Conservation (phyloP, 1,140 invertebrate genomes). For the Anthonomus grandis region DNA sequence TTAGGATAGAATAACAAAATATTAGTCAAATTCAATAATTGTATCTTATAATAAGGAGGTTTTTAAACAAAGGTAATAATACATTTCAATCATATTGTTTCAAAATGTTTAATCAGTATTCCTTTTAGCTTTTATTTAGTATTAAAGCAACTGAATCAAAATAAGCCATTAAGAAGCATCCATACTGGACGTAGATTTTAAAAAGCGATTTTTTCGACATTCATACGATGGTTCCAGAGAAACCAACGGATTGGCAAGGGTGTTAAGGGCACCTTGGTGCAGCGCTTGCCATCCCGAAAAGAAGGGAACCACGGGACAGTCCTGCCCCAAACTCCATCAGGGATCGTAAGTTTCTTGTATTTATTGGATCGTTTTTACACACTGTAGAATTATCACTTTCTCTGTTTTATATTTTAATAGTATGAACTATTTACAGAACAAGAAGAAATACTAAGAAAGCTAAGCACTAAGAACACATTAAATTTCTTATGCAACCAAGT, state of each 20-base stretch:
- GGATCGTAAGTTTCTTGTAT: conserved; percentile 39
- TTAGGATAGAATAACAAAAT: conserved; percentile 12
- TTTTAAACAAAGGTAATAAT: background rate
- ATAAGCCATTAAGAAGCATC: background rate
- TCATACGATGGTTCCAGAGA: conserved; percentile 14
- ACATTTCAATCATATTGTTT: background rate
- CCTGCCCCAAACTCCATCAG: conserved; percentile 47
- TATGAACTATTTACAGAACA: too few species aligned
- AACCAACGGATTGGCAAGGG: conserved; percentile 10
- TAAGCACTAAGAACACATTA: background rate
- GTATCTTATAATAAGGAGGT: background rate
- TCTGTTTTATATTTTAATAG: background rate
- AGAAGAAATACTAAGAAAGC: too few species aligned
- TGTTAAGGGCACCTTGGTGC: conserved; percentile 36
- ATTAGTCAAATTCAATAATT: conserved; percentile 3
- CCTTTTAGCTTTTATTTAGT: background rate
- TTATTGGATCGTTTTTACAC: background rate
- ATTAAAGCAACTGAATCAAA: conserved; percentile 8
- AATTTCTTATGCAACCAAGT: too few species aligned
- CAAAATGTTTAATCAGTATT: too few species aligned
- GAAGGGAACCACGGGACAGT: conserved; percentile 46
- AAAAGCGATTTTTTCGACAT: conserved; percentile 6
- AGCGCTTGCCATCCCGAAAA: conserved; percentile 39
- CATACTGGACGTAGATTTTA: conserved; percentile 31
- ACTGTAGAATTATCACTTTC: conserved; percentile 1